A percentile compares a stretch with the other conserved stretches of the same genome.
Evolutionary conservation across 2,113 vertebrate species (phyloP).

Genomic region (Bujurquina vittata): DNA sequence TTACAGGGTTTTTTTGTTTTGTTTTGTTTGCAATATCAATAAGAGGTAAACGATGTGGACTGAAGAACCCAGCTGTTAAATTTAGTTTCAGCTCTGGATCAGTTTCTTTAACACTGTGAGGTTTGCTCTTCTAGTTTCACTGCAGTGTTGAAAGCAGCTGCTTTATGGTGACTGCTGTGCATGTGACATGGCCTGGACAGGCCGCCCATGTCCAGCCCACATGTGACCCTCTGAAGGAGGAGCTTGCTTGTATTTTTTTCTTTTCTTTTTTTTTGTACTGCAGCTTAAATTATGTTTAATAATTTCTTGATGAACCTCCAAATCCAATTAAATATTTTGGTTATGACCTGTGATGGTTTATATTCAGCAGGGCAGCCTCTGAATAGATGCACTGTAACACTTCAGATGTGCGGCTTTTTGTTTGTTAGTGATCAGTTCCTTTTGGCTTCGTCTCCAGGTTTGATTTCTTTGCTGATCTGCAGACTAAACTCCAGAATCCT

Average conservation of each 20-base stretch:
- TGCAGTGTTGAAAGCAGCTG: background rate
- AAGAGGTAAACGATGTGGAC: background rate
- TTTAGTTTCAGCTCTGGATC: background rate
- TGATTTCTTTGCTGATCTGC: constrained; percentile 71
- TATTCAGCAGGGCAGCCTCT: background rate
- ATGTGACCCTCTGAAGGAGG: background rate
- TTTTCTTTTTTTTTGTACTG: rapidly evolving
- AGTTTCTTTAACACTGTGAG: background rate
- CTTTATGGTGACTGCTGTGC: rapidly evolving
- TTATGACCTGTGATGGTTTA: background rate
- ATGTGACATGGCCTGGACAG: too few species aligned
- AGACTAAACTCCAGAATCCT: constrained; percentile 61
- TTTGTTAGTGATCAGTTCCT: background rate
- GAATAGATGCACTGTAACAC: background rate
- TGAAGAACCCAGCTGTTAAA: too few species aligned
- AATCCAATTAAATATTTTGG: background rate
- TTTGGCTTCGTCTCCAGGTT: constrained; percentile 70
- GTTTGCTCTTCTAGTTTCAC: background rate
- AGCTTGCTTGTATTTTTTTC: rapidly evolving
- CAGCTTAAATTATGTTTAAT: rapidly evolving
- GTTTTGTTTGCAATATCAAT: background rate
- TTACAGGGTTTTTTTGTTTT: too few species aligned
- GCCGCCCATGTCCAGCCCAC: background rate
- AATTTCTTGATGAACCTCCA: rapidly evolving
- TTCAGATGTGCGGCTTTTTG: background rate